Evolutionary conservation across 2,888 invertebrate genomes (phyloP), one percentile per base, ranked within the genome.

Genomic region (Stenotaenia linearis): DNA sequence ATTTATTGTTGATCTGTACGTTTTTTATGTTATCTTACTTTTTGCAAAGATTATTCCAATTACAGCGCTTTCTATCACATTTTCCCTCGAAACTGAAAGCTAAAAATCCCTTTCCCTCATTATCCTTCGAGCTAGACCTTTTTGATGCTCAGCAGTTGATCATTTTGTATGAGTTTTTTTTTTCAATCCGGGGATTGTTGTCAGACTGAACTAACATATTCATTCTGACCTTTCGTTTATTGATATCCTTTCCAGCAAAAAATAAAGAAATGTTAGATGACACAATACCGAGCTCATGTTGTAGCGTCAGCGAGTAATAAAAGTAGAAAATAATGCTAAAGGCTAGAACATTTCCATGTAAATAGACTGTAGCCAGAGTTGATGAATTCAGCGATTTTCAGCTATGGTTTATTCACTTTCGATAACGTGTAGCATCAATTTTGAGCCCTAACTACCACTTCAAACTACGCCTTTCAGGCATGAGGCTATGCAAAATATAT

Each of bases 311-410:
- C 56, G 56, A 56, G 56, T 56, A 21, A 56, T 56, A 56, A 56
- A 56, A 56, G 5, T 21, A 18, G 23, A 56, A 56, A 56, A 56
- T 56, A 21, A 23, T 56, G 56, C 56, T 56, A 56, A 56, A 56
- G 56, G 56, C 56, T 56, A 56, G n/a, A 56, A 56, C 56, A 56
- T 56, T 56, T 56, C 56, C 56, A 56, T 56, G 56, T 56, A 56
- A 56, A 56, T 56, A 56, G 56, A 56, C 56, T 6, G 18, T 18
- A 56, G 56, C 56, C 23, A 56, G 56, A 56, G 21, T 56, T 56
- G 56, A 56, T 56, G 56, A 56, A 56, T 56, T 56, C 56, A 56
- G 56, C 56, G 23, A 56, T 56, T 56, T 56, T 56, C 18, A 18
- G 56, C 56, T 56, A 56, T 56, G 56, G 21, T 56, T 56, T 56